Conservation (phyloP, 2,888 invertebrate genomes). For the Ommatoiulus sabulosus region DNA sequence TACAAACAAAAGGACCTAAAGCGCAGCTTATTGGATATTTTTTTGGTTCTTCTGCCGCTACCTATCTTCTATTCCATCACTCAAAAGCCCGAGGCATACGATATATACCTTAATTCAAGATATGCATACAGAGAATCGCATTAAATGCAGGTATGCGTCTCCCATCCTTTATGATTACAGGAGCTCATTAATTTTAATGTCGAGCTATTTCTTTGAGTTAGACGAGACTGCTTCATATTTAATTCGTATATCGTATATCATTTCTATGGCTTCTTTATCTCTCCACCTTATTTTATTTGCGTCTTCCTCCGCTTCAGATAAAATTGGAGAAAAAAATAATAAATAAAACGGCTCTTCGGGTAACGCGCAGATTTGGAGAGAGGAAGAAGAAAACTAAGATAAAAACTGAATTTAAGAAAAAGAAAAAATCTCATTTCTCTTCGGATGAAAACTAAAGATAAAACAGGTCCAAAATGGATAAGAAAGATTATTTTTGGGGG, state of each 20-base stretch:
- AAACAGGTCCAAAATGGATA: slow-evolving; percentile 22
- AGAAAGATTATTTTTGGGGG: neutral
- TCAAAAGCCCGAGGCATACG: slow-evolving; percentile 22
- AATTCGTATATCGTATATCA: slow-evolving; percentile 37
- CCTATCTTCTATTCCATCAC: slow-evolving; percentile 36
- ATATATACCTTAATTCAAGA: slow-evolving; percentile 43
- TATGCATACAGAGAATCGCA: slow-evolving; percentile 40
- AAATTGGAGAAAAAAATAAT: slow-evolving; percentile 38
- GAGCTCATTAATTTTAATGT: slow-evolving; percentile 40
- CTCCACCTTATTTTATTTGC: slow-evolving; percentile 43
- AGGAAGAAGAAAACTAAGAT: neutral
- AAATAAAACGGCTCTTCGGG: neutral
- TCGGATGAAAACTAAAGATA: neutral
- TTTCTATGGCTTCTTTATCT: slow-evolving; percentile 36
- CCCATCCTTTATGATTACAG: slow-evolving; percentile 36
- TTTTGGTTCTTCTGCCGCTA: neutral
- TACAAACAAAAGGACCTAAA: slow-evolving; percentile 35
- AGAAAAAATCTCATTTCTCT: slow-evolving; percentile 5
- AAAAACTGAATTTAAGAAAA: slow-evolving; percentile 19
- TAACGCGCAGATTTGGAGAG: neutral
- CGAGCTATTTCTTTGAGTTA: slow-evolving; percentile 36
- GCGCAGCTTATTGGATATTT: slow-evolving; percentile 33
- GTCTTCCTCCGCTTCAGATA: slow-evolving; percentile 30
- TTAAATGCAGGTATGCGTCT: slow-evolving; percentile 30
- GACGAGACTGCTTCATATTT: slow-evolving; percentile 43